Conservation (phyloP, 1,140 invertebrate species). For the Drosophila simulans region DNA sequence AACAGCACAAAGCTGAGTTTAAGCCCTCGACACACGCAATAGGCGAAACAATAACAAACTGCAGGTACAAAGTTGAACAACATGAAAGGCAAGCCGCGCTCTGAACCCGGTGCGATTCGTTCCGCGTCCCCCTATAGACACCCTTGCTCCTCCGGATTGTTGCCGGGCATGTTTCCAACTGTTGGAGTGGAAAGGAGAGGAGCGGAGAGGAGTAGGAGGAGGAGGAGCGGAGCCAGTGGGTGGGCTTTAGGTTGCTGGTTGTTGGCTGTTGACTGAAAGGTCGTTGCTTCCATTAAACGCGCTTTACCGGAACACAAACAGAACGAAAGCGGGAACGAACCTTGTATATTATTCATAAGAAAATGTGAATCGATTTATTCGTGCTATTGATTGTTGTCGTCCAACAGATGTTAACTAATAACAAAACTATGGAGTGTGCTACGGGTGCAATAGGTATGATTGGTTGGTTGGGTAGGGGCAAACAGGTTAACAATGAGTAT, state of each 20-base stretch:
- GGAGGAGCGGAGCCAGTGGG: constrained; percentile 6
- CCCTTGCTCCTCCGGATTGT: constrained; percentile 19
- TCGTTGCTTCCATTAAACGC: constrained; percentile 80
- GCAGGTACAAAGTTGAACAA: constrained; percentile 58
- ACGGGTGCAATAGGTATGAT: constrained; percentile 1
- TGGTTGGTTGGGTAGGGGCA: neutral
- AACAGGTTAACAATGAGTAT: constrained; percentile 3
- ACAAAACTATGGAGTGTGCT: constrained; percentile 16
- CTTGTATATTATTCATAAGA: constrained; percentile 42
- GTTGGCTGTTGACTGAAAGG: constrained; percentile 73
- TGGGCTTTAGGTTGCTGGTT: constrained; percentile 27
- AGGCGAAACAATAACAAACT: constrained; percentile 35
- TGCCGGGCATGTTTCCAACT: constrained; percentile 43
- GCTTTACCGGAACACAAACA: constrained; percentile 73
- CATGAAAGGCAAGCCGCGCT: constrained; percentile 39
- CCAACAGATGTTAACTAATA: constrained; percentile 18
- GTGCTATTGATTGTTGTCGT: constrained; percentile 16
- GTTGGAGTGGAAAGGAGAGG: neutral
- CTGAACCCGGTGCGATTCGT: constrained; percentile 21
- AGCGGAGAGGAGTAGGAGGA: no score
- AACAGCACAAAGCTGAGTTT: constrained; percentile 6
- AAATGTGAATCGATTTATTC: constrained; percentile 31
- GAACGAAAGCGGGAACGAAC: constrained; percentile 32
- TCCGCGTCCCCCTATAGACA: neutral
- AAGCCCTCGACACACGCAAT: constrained; percentile 34